phyloP scores from a whole-genome alignment of 2,888 invertebrate genomes.

The Eurytoma californica region DNA sequence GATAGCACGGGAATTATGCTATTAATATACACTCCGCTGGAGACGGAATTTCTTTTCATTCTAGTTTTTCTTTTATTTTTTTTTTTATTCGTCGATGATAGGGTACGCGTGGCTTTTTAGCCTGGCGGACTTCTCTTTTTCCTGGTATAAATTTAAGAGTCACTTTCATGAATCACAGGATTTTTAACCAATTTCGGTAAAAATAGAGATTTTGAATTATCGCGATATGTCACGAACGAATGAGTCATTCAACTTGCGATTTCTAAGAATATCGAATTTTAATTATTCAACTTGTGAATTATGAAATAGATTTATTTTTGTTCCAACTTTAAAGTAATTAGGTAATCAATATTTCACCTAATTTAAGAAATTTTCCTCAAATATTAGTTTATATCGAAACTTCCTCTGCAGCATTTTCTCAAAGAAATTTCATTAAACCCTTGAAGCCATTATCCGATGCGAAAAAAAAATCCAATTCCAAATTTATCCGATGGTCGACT shows the following conservation, averaged over 20 bases:
- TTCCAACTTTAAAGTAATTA: no score
- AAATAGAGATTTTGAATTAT: not conserved
- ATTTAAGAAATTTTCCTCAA: no score
- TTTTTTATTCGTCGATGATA: not conserved
- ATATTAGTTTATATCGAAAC: no score
- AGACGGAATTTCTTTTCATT: not conserved
- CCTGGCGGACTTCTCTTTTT: no score
- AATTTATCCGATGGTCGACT: not conserved
- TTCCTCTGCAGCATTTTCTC: no score
- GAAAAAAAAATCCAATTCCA: no score
- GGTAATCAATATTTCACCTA: no score
- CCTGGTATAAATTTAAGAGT: not conserved
- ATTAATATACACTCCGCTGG: conserved; percentile 24
- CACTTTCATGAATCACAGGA: conserved; percentile 2
- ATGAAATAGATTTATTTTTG: no score
- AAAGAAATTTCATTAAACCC: no score
- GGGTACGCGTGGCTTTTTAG: no score
- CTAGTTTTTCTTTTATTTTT: not conserved
- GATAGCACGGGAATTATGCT: conserved; percentile 36
- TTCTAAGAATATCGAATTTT: not conserved
- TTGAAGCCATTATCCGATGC: no score
- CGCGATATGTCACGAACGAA: not conserved
- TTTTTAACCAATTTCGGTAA: not conserved
- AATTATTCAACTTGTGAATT: no score
- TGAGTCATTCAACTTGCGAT: not conserved